These are phyloP conservation scores for Phymanthus crucifer DNA, from an alignment of 92 coral and sea anemone genomes.

Conservation along the genomic window DNA sequence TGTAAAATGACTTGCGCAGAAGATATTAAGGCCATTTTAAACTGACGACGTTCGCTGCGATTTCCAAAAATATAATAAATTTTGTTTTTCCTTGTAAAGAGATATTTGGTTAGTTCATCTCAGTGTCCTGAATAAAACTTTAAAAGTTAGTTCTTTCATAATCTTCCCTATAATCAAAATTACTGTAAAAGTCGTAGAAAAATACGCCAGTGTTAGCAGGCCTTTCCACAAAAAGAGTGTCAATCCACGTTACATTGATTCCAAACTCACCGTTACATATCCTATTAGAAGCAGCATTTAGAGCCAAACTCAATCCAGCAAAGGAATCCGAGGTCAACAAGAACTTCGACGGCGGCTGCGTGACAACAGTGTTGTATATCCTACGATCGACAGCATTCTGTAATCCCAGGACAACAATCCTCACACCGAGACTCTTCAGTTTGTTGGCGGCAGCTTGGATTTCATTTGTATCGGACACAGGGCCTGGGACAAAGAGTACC, in stretches of 20 bases:
- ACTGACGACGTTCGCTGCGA: no score
- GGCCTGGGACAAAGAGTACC: slow-evolving; percentile 67
- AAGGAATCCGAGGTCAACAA: slow-evolving; percentile 39
- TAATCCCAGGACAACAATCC: slow-evolving; percentile 62
- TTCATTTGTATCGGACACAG: slow-evolving; percentile 48
- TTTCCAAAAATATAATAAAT: no score
- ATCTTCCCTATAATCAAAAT: no score
- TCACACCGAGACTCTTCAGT: slow-evolving; percentile 79
- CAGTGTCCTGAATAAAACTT: no score
- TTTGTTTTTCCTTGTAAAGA: no score
- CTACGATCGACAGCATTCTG: slow-evolving; percentile 48
- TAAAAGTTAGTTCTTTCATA: no score
- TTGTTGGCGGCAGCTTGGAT: slow-evolving; percentile 53
- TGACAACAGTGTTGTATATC: slow-evolving; percentile 52
- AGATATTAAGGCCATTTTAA: no score
- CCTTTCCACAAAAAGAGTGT: background rate
- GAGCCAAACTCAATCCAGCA: slow-evolving; percentile 42
- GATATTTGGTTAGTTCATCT: no score
- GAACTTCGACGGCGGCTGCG: slow-evolving; percentile 74
- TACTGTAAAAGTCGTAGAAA: no score
- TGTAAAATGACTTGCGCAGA: no score
- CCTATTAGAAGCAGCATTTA: slow-evolving; percentile 53
- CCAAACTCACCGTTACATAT: slow-evolving; percentile 67
- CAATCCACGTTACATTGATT: no score
- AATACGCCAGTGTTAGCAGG: background rate